Conservation (phyloP, 2,797 vertebrate species). For the Onychomys arenicola region DNA sequence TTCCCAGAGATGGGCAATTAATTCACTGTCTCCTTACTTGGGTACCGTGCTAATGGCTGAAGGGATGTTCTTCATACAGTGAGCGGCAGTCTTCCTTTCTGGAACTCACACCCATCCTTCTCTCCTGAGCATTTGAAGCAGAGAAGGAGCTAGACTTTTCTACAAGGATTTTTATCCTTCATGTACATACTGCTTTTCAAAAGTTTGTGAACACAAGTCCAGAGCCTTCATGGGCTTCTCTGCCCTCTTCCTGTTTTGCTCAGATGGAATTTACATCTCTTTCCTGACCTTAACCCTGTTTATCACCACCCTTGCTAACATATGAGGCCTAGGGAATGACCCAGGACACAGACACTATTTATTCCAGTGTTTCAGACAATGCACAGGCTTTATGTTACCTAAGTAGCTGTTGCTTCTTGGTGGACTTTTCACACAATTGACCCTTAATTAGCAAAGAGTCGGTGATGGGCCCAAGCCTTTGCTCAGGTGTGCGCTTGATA, state of each 20-base stretch:
- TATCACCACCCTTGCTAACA: not conserved
- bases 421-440: not conserved
- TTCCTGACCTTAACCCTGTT: not conserved
- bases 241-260: not conserved
- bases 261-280: not conserved
- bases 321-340: not conserved
- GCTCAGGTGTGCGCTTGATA: not conserved
- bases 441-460: not conserved
- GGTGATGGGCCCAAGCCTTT: not conserved
- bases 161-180: not conserved
- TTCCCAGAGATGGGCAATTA: not conserved
- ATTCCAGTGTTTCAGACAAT: not conserved
- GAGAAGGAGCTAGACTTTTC: not conserved
- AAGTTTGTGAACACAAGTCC: too few relatives aligned
- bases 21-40: not conserved
- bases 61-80: not conserved
- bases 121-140: not conserved
- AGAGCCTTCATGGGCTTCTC: not conserved
- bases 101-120: too few relatives aligned
- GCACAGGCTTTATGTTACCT: not conserved
- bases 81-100: not conserved
- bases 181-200: not conserved
- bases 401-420: not conserved
- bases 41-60: too few relatives aligned
- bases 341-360: accelerated